Base-by-base conservation (phyloP, 2,888 invertebrate genomes). In the Cephus pulcher region DNA sequence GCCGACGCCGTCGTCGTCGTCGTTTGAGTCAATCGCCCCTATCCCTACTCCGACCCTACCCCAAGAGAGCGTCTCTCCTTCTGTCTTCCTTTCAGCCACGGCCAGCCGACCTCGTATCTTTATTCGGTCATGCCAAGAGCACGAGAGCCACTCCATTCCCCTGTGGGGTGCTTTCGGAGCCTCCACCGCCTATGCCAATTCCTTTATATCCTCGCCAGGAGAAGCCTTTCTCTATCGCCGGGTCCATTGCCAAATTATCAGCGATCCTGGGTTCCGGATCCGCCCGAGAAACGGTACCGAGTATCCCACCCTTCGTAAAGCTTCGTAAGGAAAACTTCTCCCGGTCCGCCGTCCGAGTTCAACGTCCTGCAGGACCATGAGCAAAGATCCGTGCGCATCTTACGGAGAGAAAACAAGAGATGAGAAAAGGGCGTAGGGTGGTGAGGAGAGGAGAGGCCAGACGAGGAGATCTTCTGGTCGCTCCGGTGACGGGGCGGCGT, bases 101-200 rank as follows among this genome's bases (percentile, higher is more conserved):
- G 79, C 76, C 79, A 83, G 76, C 80, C 86, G 84, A 86, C 82
- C 86, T 85, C 84, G 83, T 84, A 86, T 87, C 86, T 86, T 87
- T 86, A 87, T 87, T 86, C 85, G 84, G 81, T 86, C 84, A 84
- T 85, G 85, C 80, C 79, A 84, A 82, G 82, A 83, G 12, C 71
- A 30, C 32, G 71, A 32, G 71, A 32, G 71, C 71, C 33, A 56
- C 56, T 56, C 56, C 23, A 3, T 56, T 56, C 56, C 9, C 9
- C 56, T 3, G 15, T 70, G 70, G 76, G 76, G 76, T 76, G 76
- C 35, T 11, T 35, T 34, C 23, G 33, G 69, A 30, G 23, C 70
- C 70, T 30, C 74, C 74, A 74, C 23, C 9, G 30, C 37, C 37
- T 35, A 34, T 73, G 40, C 56, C 56, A 23, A 23, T 56, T 23